These are phyloP conservation scores for Thinocorus orbignyianus DNA, from an alignment of 2,113 vertebrate genomes.

Conservation along the genomic window DNA sequence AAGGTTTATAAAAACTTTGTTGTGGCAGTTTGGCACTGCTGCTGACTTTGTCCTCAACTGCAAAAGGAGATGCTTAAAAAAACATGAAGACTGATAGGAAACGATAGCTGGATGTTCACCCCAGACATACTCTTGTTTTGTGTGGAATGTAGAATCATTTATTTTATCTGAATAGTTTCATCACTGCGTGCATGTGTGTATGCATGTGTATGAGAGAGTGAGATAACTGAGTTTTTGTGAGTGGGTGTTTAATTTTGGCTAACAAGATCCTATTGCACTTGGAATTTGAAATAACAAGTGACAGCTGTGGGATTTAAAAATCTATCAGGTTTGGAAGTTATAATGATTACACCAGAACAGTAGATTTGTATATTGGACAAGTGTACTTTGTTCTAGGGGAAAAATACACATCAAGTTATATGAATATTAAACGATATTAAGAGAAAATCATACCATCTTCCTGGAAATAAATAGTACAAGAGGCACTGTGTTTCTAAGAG, in stretches of 20 bases:
- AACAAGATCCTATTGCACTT: not conserved
- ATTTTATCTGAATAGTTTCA: not conserved
- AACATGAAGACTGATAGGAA: not conserved
- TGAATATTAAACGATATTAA: not conserved
- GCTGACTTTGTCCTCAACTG: not conserved
- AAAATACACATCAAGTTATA: not conserved
- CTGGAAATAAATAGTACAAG: not conserved
- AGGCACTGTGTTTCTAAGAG: not conserved
- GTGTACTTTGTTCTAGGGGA: not conserved
- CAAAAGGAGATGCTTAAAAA: not conserved
- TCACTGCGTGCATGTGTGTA: not conserved
- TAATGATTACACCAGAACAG: not conserved
- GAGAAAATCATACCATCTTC: not conserved
- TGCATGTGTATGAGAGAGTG: not conserved
- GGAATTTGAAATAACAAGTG: not conserved
- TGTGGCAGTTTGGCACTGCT: not conserved
- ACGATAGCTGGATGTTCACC: not conserved
- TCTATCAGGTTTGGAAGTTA: not conserved
- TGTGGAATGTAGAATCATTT: not conserved
- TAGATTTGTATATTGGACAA: not conserved
- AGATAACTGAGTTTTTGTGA: not conserved
- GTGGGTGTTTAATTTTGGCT: constrained; percentile 14
- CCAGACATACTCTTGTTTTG: not conserved
- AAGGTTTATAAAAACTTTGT: not conserved
- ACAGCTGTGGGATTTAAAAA: not conserved